A percentile compares a stretch with the other conserved stretches of the same genome.
Evolutionary conservation across 2,888 invertebrate genomes (phyloP).

Genomic region (Dioctria rufipes): DNA sequence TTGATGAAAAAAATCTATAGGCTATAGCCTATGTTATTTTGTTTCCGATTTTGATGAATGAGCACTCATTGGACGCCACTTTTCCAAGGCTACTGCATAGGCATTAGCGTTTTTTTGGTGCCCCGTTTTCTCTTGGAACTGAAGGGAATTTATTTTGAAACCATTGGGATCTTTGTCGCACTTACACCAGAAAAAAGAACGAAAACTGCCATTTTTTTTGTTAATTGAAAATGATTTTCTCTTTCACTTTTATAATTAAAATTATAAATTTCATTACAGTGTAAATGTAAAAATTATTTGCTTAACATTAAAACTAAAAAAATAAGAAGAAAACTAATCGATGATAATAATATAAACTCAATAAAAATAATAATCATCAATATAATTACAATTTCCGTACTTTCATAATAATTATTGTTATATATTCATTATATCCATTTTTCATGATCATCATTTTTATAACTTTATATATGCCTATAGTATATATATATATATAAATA

Average conservation of each 20-base stretch:
- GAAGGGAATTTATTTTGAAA: too few relatives aligned
- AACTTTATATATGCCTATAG: conserved; percentile 37
- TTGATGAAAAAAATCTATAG: too few relatives aligned
- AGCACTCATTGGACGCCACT: too few relatives aligned
- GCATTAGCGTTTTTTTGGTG: too few relatives aligned
- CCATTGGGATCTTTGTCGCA: too few relatives aligned
- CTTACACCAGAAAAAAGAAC: too few relatives aligned
- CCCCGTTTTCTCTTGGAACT: too few relatives aligned
- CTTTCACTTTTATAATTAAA: conserved; percentile 49
- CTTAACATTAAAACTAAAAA: conserved; percentile 46
- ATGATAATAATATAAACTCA: conserved; percentile 38
- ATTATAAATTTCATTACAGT: conserved; percentile 48
- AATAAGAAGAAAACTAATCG: conserved; percentile 22
- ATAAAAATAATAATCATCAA: conserved; percentile 21
- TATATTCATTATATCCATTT: conserved; percentile 8
- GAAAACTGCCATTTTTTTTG: not conserved
- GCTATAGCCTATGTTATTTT: too few relatives aligned
- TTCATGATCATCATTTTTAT: conserved; percentile 9
- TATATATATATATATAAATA: conserved; percentile 48
- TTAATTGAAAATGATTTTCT: conserved; percentile 51
- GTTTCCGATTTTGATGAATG: too few relatives aligned
- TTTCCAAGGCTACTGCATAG: too few relatives aligned
- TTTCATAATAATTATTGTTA: conserved; percentile 16
- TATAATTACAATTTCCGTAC: conserved; percentile 27
- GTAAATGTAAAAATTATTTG: conserved; percentile 52